Conservation (phyloP, 2,888 invertebrate genomes). For the Harpalus rufipes region DNA sequence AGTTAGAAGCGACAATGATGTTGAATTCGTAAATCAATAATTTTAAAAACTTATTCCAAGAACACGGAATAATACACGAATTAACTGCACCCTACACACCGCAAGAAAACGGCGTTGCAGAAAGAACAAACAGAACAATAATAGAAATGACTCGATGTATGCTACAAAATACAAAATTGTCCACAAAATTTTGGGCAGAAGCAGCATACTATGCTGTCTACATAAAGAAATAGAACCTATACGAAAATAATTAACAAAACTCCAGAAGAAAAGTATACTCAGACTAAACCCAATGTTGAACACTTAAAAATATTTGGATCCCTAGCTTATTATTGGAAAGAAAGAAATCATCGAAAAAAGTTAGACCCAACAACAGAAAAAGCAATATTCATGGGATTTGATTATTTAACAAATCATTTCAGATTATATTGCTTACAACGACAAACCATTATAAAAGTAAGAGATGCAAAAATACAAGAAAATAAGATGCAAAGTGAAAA, state of each 20-base stretch:
- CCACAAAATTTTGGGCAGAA: conserved; percentile 21
- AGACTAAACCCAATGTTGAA: not conserved
- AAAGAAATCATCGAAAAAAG: not conserved
- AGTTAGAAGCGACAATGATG: not conserved
- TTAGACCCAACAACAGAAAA: not conserved
- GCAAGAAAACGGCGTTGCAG: conserved; percentile 9
- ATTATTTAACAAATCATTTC: not conserved
- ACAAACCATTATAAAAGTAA: not conserved
- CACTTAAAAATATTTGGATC: conserved; percentile 33
- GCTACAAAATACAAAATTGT: not conserved
- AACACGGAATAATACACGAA: not conserved
- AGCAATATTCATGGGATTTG: conserved; percentile 14
- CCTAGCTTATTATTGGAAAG: too few species aligned
- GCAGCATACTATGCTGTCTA: conserved; percentile 20
- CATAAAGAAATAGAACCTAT: conserved; percentile 8
- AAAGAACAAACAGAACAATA: not conserved
- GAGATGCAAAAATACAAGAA: conserved; percentile 16
- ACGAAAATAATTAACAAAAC: not conserved
- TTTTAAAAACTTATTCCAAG: not conserved
- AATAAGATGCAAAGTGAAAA: not conserved
- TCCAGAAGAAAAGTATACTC: not conserved
- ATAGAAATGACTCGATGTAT: too few species aligned
- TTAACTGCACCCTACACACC: not conserved
- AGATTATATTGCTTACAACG: not conserved
- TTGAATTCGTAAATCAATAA: not conserved